Evolutionary conservation across 2,888 invertebrate genomes (phyloP), one percentile per base, ranked within the genome.

Genomic region (Cordilura impudica): DNA sequence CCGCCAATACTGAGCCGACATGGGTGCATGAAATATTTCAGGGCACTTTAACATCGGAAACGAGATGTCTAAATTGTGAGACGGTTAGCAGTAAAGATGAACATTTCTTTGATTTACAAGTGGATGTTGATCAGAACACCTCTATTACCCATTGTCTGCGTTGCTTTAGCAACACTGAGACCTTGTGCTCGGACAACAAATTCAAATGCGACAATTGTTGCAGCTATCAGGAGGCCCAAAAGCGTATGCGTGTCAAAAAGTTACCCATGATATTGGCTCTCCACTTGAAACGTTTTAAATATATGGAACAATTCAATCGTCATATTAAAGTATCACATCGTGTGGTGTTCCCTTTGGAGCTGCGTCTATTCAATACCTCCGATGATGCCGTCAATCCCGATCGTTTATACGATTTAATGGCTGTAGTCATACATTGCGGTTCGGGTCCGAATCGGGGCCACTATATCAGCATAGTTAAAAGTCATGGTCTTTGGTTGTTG

Each of bases 11-110:
- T 90, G 97, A 98, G 86, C 96, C 97, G 60, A 99, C 99, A 1
- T 99, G 99, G 99, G 98, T 99, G 78, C 99, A 99, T 89, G 99
- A 99, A 91, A 98, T 99, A 88, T 99, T 99, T 91, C 99, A 99
- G 82, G 99, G 99, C 82, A 99, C 99, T 66, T 92, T 99, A 81
- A 99, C 99, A 3, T 99, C 99, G 90, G 99, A 99, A 92, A 99
- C 99, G 1, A 92, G 98, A 85, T 99, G 99, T 91, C 93, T 99
- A 84, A 99, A 99, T 91, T 99, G 99, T 91, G 99, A 99, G 93
- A 98, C 98, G 83, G 98, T 99, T 87, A 98, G 98, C 91, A 98
- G 97, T 91, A 99, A 99, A 91, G 99, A 99, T 91, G 99, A 99
- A 90, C 98, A 99, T 89, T 99, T 99, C 91, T 96, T 99, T 87